Evolutionary conservation across 2,888 invertebrate genomes (phyloP).

Genomic region (Aporophyla nigra): DNA sequence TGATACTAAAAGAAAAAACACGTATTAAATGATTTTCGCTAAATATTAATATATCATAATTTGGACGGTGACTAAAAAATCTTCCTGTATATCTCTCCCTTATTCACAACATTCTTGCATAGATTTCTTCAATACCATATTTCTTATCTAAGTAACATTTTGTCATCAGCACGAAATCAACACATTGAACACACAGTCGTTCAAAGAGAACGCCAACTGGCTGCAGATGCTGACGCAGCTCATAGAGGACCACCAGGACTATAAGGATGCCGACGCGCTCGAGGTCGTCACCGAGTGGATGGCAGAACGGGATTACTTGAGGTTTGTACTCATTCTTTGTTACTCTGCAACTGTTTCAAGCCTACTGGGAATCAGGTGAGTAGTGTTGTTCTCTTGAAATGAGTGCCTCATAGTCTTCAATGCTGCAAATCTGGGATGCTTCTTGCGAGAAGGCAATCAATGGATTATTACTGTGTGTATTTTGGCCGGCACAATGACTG

Average conservation of each 20-base stretch:
- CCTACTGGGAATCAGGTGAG: constrained; percentile 16
- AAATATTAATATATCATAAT: too few species aligned
- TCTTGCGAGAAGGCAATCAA: not conserved
- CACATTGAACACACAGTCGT: constrained; percentile 95
- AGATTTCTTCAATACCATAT: not conserved
- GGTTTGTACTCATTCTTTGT: constrained; percentile 84
- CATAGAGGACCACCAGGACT: constrained; percentile 97
- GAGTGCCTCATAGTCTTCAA: not conserved
- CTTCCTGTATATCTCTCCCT: not conserved
- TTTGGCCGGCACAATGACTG: not conserved
- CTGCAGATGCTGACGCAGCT: constrained; percentile 97
- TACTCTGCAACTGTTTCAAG: not conserved
- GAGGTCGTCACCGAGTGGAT: constrained; percentile 94
- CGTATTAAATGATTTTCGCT: too few species aligned
- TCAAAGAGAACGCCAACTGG: constrained; percentile 97
- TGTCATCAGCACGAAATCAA: constrained; percentile 95
- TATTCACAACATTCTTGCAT: not conserved
- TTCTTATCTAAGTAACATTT: not conserved
- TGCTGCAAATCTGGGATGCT: not conserved
- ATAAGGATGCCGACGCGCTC: constrained; percentile 93
- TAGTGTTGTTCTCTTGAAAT: not conserved
- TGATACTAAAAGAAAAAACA: too few species aligned
- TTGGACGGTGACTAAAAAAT: too few species aligned
- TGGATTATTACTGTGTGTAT: not conserved
- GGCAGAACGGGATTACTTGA: constrained; percentile 94